A percentile compares a stretch with the other conserved stretches of the same genome.
Evolutionary conservation across 2,797 vertebrate species (phyloP).

Genomic region (Arvicola amphibius): DNA sequence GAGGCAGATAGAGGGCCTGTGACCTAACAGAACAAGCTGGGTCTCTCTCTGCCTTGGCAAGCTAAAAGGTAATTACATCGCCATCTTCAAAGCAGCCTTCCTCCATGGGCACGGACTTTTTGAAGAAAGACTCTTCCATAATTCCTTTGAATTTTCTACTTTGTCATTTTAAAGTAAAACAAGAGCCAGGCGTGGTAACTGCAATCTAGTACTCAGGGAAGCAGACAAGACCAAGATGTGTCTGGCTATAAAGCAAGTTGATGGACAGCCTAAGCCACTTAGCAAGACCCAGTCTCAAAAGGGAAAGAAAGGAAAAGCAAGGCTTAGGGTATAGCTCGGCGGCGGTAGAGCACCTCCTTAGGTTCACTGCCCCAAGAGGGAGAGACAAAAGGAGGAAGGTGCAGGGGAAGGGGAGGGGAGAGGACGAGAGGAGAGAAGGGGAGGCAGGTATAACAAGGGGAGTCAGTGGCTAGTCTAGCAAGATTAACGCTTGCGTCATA

Average conservation of each 20-base stretch:
- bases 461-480: not conserved
- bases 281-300: not conserved
- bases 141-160: not conserved
- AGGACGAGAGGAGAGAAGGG: fast-evolving
- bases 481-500: not conserved
- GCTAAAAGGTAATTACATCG: not conserved
- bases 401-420: fast-evolving
- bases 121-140: not conserved
- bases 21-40: not conserved
- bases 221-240: not conserved
- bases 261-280: not conserved
- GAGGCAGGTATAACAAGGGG: not conserved
- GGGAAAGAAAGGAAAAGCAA: not conserved
- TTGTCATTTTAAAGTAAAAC: not conserved
- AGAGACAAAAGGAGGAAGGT: too few species aligned
- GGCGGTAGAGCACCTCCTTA: too few species aligned
- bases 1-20: not conserved
- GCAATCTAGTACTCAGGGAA: not conserved
- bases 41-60: not conserved
- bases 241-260: not conserved
- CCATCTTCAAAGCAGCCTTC: not conserved
- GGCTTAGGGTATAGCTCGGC: not conserved
- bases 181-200: not conserved
- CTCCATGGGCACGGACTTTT: not conserved
- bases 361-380: not conserved